Evolutionary conservation across 1,140 invertebrate genomes (phyloP).

Genomic region (Thaumatotibia leucotreta): DNA sequence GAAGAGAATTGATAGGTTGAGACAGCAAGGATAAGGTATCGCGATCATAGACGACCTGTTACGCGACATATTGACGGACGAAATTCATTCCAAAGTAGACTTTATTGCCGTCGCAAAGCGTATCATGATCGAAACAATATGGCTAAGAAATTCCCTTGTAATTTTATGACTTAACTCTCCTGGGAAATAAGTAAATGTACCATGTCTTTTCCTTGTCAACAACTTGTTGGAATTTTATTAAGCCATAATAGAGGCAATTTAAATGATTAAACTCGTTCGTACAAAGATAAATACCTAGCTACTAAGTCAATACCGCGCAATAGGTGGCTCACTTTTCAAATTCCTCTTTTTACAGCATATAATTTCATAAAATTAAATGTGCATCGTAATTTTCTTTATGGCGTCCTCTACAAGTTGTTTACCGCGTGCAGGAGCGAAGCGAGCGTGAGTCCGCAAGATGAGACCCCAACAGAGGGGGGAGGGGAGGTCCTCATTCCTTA

Average conservation of each 20-base stretch:
- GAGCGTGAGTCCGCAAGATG: slow-evolving; percentile 51
- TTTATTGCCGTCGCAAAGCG: not conserved
- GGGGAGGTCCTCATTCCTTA: slow-evolving; percentile 48
- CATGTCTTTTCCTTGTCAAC: not conserved
- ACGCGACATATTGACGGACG: not conserved
- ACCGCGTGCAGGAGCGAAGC: slow-evolving; percentile 14
- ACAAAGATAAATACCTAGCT: too few species aligned
- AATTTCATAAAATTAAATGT: not conserved
- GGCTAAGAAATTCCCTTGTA: not conserved
- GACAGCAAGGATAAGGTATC: not conserved
- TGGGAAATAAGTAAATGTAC: slow-evolving; percentile 2
- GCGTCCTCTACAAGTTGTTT: slow-evolving; percentile 5
- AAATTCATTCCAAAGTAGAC: not conserved
- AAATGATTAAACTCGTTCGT: not conserved
- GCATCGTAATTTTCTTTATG: not conserved
- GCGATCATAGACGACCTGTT: slow-evolving; percentile 10
- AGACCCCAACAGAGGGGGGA: slow-evolving; percentile 24
- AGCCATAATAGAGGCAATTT: not conserved
- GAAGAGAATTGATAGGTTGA: not conserved
- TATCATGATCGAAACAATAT: not conserved
- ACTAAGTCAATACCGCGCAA: not conserved
- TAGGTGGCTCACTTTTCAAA: not conserved
- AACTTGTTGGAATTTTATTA: not conserved
- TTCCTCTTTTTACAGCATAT: not conserved
- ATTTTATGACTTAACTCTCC: not conserved